These are phyloP conservation scores for Diplazon laetatorius DNA, from an alignment of 2,888 invertebrate species.

Conservation along the genomic window DNA sequence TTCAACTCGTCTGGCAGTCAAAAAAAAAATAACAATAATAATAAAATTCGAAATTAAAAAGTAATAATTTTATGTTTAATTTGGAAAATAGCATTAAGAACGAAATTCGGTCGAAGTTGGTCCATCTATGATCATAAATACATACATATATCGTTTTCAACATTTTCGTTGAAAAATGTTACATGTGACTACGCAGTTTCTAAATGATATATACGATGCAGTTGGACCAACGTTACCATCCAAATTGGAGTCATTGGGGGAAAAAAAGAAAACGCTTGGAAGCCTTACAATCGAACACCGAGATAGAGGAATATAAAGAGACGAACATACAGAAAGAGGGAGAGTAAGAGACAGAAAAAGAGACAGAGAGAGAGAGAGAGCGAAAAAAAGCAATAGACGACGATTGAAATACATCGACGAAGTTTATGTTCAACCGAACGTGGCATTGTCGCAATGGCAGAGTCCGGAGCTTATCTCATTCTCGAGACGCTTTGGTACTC, in stretches of 20 bases:
- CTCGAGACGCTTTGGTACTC: conserved; percentile 54
- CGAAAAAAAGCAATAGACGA: conserved; percentile 39
- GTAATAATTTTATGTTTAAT: neutral
- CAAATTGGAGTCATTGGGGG: conserved; percentile 36
- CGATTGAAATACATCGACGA: conserved; percentile 73
- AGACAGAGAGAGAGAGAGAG: conserved; percentile 32
- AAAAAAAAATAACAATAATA: conserved; percentile 21
- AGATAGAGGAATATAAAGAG: conserved; percentile 32
- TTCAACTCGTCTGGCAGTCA: conserved; percentile 46
- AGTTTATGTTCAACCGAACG: conserved; percentile 64
- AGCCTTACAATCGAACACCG: conserved; percentile 52
- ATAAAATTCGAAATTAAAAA: neutral
- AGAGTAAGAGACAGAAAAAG: conserved; percentile 35
- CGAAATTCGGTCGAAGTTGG: conserved; percentile 19
- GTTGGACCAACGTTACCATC: conserved; percentile 35
- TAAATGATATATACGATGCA: conserved; percentile 9
- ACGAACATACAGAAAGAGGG: conserved; percentile 10
- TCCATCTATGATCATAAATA: conserved; percentile 28
- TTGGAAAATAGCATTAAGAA: conserved; percentile 33
- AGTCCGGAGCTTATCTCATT: conserved; percentile 35
- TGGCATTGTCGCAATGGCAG: conserved; percentile 66
- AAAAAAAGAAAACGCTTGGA: conserved; percentile 48
- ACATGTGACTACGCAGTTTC: too few species aligned
- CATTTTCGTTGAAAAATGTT: too few species aligned
- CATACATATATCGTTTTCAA: conserved; percentile 17